Conservation (phyloP, 2,113 vertebrate genomes). For the Toxotes jaculatrix region DNA sequence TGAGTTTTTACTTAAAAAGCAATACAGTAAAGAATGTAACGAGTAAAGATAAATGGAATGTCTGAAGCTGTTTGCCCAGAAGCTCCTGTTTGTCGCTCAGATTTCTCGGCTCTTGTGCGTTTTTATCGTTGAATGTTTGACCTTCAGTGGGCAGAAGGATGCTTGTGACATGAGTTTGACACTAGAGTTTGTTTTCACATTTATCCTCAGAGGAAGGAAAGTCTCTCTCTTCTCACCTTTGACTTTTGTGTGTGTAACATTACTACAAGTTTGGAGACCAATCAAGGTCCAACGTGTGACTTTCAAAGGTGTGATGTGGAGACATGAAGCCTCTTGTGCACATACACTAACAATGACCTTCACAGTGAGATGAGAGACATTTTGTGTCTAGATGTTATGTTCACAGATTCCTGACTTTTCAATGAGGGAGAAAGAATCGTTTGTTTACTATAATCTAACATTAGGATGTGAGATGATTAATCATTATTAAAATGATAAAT, state of each 20-base stretch:
- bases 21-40: slow-evolving; percentile 6
- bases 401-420: too few relatives aligned
- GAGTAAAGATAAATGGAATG: not conserved
- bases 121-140: too few relatives aligned
- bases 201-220: not conserved
- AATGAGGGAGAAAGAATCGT: too few relatives aligned
- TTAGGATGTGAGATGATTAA: too few relatives aligned
- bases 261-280: not conserved
- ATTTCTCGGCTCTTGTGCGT: too few relatives aligned
- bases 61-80: not conserved
- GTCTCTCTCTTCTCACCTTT: not conserved
- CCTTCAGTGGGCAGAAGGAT: too few relatives aligned
- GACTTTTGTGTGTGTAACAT: too few relatives aligned
- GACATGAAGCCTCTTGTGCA: not conserved
- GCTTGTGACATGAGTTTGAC: not conserved
- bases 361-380: not conserved
- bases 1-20: not conserved
- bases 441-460: too few relatives aligned
- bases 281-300: not conserved
- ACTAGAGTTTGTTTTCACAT: not conserved
- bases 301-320: not conserved
- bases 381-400: not conserved
- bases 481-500: not conserved
- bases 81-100: not conserved
- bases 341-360: not conserved